Base-by-base conservation (phyloP, 2,888 invertebrate genomes). In the Phaedon cochleariae region DNA sequence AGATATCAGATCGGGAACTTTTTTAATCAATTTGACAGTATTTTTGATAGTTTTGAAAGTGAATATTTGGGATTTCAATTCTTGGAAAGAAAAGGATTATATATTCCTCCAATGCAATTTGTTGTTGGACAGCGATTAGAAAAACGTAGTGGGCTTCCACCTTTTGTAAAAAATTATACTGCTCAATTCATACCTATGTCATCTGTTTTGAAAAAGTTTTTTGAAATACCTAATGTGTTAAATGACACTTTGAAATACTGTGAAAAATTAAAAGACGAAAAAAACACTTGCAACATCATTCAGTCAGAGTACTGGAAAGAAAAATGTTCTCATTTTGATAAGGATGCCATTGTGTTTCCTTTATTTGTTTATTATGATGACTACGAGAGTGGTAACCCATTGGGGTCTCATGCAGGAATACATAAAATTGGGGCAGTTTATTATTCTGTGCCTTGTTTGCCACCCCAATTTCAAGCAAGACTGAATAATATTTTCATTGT, bases 171-270 rank as follows among this genome's bases (percentile, higher is more conserved):
- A 58, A 41, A 48, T 63, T 58, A 57, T 29, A 34, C 20, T 29
- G 21, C 37, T 37, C 58, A 62, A 49, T 37, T 37, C 22, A 62
- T 62, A 37, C 48, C 57, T 37, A 6, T 63, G 1, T 15, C 48
- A 21, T n/a, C 57, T 49, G 22, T 63, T 29, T 58, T 63, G n/a
- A 22, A 3, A 26, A 7, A 2, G 7, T 29, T 51, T 51, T 22
- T 51, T n/a, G 9, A 52, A 53, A 15, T 59, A 17, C 52, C 52
- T n/a, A 52, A 52, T 1, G 22, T 61, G 18, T 34, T 52, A 15
- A 31, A 31, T 31, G 61, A 53, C 15, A 57, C 46, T 12, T 41
- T 45, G 7, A 20, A 45, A 41, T 57, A 57, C 45, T n/a, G 37
- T 20, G 18, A 55, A 49, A 17, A 62, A 31, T 18, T 59, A 17